A percentile compares a stretch with the other conserved stretches of the same genome.
phyloP scores from a whole-genome alignment of 2,113 vertebrate species.

The Ammospiza nelsoni region DNA sequence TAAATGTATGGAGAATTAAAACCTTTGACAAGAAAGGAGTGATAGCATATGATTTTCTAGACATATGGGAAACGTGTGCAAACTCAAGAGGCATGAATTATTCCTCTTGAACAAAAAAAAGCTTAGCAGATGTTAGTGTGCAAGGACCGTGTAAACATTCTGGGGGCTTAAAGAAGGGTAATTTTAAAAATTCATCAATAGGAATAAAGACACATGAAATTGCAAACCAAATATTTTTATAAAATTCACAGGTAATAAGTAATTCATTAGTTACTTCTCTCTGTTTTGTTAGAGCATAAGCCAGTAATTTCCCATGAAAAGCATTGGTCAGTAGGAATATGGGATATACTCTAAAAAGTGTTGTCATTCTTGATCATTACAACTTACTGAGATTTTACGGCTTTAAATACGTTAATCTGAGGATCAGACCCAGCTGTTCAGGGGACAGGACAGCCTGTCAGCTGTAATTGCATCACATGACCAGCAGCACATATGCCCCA shows the following conservation, averaged over 20 bases:
- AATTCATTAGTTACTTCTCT: not conserved
- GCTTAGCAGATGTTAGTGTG: constrained; percentile 66
- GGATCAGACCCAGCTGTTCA: constrained; percentile 56
- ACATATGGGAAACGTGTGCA: constrained; percentile 63
- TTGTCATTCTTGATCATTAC: constrained; percentile 44
- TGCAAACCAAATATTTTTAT: not conserved
- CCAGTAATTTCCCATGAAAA: not conserved
- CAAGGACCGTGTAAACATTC: constrained; percentile 59
- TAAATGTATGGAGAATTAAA: constrained; percentile 65
- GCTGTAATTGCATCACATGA: constrained; percentile 62
- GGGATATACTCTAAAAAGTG: not conserved
- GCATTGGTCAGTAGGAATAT: not conserved
- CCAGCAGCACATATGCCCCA: constrained; percentile 34
- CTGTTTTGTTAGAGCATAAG: not conserved
- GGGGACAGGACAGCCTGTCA: constrained; percentile 44
- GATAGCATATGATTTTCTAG: constrained; percentile 67
- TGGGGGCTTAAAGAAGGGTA: constrained; percentile 29
- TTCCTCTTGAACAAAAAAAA: constrained; percentile 50
- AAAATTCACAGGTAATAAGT: not conserved
- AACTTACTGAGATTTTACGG: constrained; percentile 26
- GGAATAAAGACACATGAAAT: not conserved
- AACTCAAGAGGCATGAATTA: constrained; percentile 66
- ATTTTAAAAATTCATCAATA: constrained; percentile 59
- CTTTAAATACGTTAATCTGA: constrained; percentile 40
- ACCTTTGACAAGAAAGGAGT: constrained; percentile 63